Conservation (phyloP, 2,888 invertebrate genomes). For the Xanthorhoe designata region DNA sequence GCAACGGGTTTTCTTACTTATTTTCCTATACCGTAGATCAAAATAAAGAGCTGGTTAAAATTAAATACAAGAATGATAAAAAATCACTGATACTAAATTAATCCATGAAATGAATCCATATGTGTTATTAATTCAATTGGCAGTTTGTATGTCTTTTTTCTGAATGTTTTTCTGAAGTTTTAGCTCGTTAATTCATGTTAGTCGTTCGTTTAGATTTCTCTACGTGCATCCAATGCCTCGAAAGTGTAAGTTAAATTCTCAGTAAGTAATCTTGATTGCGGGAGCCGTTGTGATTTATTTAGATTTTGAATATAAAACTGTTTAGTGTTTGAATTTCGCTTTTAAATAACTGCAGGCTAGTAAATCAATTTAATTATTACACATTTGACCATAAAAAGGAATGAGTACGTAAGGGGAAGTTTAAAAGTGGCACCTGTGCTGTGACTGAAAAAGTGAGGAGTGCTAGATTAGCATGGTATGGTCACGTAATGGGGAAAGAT, state of each 20-base stretch:
- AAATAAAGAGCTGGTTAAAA: no score
- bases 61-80: neutral
- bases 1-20: no score
- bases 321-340: neutral
- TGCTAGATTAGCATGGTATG: no score
- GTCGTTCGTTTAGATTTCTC: constrained; percentile 7
- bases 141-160: constrained; percentile 2
- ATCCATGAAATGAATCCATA: neutral
- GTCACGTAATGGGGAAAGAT: no score
- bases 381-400: no score
- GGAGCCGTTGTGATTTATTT: constrained; percentile 3
- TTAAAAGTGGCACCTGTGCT: no score
- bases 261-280: constrained; percentile 2
- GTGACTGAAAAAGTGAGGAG: no score
- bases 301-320: neutral
- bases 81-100: neutral
- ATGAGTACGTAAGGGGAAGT: no score
- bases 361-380: neutral
- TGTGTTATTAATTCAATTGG: constrained; percentile 1
- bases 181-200: neutral
- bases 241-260: constrained; percentile 12
- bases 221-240: neutral
- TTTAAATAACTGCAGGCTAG: neutral
- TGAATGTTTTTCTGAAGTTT: neutral
- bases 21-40: no score